Evolutionary conservation across 2,797 vertebrate species (phyloP), one percentile per base, ranked within the genome.

Genomic region (Poecilia velifera): DNA sequence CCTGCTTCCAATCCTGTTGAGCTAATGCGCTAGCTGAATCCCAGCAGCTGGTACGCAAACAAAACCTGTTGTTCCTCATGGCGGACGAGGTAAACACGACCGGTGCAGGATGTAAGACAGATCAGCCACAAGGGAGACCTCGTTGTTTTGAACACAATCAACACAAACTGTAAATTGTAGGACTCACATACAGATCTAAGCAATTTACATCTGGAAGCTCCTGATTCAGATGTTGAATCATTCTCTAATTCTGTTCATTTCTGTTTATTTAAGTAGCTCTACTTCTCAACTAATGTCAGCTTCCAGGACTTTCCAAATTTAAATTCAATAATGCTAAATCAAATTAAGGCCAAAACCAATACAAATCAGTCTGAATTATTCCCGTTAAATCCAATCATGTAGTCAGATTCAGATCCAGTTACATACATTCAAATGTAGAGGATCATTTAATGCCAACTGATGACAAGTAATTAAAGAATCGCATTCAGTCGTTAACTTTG

Each of bases 1-100:
- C 92, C 93, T 90, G 91, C 89, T 84, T 92, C 88, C 91, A 88
- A 85, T 93, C 92, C 90, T 87, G 78, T 86, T 70, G 4, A 81
- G 83, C 80, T 90, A 89, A 92, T 87, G 86, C 47, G 84, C 86
- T 91, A 92, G 91, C 91, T 91, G 91, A 88, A 87, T 87, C 87
- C 49, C 81, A 10, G 70, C 41, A 71, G 86, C 90, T 81, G 86
- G 3, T 82, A 84, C 89, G 88, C 88, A 82, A 89, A 89, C 88
- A 85, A 78, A 88, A 84, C 82, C 89, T 93, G 86, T 88, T 83
- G 87, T 84, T 87, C 85, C 86, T 89, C 84, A 80, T 9, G 34
- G 76, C 79, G 86, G 90, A 89, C 88, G 81, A 92, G 87, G 85
- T 87, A 88, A 92, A 92, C 87, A 87, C 73, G 78, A 73, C 47